phyloP scores from a whole-genome alignment of 2,113 vertebrate species.

The Orthochromis malagaraziensis region DNA sequence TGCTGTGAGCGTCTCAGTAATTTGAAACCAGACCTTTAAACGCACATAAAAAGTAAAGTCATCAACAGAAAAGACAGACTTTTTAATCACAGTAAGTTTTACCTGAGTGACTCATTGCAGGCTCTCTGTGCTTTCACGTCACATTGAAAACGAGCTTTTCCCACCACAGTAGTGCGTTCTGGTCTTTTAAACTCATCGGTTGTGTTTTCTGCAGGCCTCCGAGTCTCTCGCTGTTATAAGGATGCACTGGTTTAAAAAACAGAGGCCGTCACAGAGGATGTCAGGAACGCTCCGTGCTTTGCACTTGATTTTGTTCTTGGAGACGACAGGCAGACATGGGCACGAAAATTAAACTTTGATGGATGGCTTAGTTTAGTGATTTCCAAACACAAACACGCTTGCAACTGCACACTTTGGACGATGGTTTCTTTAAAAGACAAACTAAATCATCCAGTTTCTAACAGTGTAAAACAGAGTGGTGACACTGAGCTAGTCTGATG shows the following conservation, averaged over 20 bases:
- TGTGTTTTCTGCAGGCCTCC: not conserved
- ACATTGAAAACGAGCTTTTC: rapidly evolving
- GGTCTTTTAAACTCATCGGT: not conserved
- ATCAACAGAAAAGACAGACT: not conserved
- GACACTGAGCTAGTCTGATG: not conserved
- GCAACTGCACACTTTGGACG: not conserved
- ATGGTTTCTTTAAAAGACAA: not conserved
- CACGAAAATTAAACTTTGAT: not conserved
- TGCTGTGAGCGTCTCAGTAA: not conserved
- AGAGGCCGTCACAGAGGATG: not conserved
- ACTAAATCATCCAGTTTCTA: not conserved
- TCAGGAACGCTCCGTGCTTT: not conserved
- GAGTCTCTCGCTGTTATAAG: not conserved
- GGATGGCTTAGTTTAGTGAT: not conserved
- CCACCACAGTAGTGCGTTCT: not conserved
- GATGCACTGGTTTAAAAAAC: not conserved
- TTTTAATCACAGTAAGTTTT: not conserved
- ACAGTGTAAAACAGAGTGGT: not conserved
- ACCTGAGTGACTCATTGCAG: not conserved
- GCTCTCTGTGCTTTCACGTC: not conserved
- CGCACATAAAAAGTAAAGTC: not conserved
- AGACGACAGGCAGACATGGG: not conserved
- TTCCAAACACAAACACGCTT: not conserved
- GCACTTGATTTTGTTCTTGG: not conserved
- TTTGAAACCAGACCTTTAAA: not conserved